phyloP scores from a whole-genome alignment of 2,797 vertebrate species.

The Babyrousa celebensis region DNA sequence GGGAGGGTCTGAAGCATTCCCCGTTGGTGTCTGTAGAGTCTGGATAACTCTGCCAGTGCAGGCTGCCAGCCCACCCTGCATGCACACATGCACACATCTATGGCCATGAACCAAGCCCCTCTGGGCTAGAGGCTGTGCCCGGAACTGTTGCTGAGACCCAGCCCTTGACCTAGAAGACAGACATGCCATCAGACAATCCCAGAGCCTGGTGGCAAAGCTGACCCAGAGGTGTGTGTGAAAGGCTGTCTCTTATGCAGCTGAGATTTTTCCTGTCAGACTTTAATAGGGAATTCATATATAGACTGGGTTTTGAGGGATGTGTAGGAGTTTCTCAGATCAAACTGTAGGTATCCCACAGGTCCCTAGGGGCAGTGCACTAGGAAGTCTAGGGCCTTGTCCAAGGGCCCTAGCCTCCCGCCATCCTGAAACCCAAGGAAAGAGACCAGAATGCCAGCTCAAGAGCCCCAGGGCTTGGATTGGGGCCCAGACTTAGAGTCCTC shows the following conservation, averaged over 20 bases:
- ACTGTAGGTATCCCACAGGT: background rate
- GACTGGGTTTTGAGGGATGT: slow-evolving; percentile 21
- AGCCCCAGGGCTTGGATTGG: background rate
- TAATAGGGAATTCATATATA: background rate
- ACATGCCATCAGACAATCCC: background rate
- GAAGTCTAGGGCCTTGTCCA: background rate
- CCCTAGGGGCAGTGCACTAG: background rate
- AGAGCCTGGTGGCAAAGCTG: background rate
- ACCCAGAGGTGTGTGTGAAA: background rate
- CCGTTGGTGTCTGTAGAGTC: background rate
- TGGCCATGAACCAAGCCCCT: background rate
- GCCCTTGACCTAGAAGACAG: background rate
- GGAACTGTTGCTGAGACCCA: background rate
- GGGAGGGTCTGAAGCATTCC: background rate
- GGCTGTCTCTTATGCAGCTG: background rate
- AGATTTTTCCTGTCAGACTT: background rate
- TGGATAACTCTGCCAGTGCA: background rate
- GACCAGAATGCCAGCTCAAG: background rate
- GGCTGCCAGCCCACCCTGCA: background rate
- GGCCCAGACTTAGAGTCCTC: slow-evolving; percentile 70
- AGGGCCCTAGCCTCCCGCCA: background rate
- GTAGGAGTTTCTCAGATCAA: background rate
- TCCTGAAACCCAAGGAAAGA: background rate
- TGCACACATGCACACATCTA: rapidly evolving
- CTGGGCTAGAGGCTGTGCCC: background rate